Conservation (phyloP, 2,888 invertebrate genomes). For the Gymnoscelis rufifasciata region DNA sequence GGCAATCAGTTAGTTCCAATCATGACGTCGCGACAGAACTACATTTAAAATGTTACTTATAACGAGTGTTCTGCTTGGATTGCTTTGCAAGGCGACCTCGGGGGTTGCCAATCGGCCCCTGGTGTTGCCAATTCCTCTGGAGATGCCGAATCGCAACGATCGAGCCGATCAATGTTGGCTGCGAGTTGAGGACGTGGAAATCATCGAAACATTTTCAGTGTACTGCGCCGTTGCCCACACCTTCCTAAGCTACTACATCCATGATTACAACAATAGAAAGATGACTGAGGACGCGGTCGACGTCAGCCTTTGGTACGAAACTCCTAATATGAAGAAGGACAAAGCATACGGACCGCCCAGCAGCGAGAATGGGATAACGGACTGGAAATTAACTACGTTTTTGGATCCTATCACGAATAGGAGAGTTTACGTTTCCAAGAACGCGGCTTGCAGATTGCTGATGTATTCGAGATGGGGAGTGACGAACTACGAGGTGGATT, state of each 20-base stretch:
- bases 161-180: conserved; percentile 68
- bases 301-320: conserved; percentile 61
- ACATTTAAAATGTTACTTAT: conserved; percentile 71
- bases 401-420: conserved; percentile 55
- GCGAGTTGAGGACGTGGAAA: conserved; percentile 60
- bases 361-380: conserved; percentile 39
- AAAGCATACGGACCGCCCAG: conserved; percentile 37
- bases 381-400: conserved; percentile 59
- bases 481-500: conserved; percentile 60
- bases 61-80: conserved; percentile 31
- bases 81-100: conserved; percentile 24
- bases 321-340: conserved; percentile 41
- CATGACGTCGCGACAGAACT: conserved; percentile 57
- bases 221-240: conserved; percentile 56
- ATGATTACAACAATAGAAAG: conserved; percentile 62
- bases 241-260: conserved; percentile 56
- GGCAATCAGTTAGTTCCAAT: conserved; percentile 60
- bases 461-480: conserved; percentile 65
- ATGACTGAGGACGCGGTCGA: conserved; percentile 62
- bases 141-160: conserved; percentile 63
- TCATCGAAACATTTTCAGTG: conserved; percentile 56
- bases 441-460: conserved; percentile 58
- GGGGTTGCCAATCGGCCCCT: conserved; percentile 37
- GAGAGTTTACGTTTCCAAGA: conserved; percentile 58
- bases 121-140: conserved; percentile 58